Percentiles rank a stretch among this genome's conserved stretches.
Conservation (phyloP, 2,888 invertebrate genomes). For the Encarsia formosa region DNA sequence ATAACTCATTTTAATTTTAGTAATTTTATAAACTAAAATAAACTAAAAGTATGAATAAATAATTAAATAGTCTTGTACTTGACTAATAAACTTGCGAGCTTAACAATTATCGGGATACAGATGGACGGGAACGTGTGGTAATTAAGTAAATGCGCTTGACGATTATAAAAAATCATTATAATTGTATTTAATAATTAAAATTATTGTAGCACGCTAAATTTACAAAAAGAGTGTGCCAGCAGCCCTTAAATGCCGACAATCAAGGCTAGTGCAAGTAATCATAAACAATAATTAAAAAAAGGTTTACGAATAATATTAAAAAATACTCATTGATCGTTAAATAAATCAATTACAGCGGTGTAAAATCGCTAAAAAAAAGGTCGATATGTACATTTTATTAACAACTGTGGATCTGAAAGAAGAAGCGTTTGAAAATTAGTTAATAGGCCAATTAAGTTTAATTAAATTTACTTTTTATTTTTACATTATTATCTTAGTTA, state of each 20-base stretch:
- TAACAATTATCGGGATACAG: too few species aligned
- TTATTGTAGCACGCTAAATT: too few species aligned
- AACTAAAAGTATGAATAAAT: too few species aligned
- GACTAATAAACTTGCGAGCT: too few species aligned
- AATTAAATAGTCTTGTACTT: too few species aligned
- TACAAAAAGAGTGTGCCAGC: conserved; percentile 44
- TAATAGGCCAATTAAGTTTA: too few species aligned
- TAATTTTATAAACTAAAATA: too few species aligned
- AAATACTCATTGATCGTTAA: not conserved
- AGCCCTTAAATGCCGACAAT: conserved; percentile 51
- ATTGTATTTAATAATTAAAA: too few species aligned
- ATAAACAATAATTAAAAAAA: conserved; percentile 45
- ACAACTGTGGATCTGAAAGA: not conserved
- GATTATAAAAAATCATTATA: too few species aligned
- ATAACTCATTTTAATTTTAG: too few species aligned
- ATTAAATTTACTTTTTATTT: not conserved
- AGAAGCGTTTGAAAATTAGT: not conserved
- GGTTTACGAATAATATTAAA: conserved; percentile 21
- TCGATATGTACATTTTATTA: not conserved
- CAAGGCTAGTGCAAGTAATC: conserved; percentile 52
- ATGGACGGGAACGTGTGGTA: conserved; percentile 10
- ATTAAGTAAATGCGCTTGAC: too few species aligned
- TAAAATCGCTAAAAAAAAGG: not conserved
- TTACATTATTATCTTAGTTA: too few species aligned
- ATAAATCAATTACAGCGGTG: not conserved